Percentiles rank a stretch among this genome's conserved stretches.
Conservation (phyloP, 2,888 invertebrate genomes). For the Cinara cedri region DNA sequence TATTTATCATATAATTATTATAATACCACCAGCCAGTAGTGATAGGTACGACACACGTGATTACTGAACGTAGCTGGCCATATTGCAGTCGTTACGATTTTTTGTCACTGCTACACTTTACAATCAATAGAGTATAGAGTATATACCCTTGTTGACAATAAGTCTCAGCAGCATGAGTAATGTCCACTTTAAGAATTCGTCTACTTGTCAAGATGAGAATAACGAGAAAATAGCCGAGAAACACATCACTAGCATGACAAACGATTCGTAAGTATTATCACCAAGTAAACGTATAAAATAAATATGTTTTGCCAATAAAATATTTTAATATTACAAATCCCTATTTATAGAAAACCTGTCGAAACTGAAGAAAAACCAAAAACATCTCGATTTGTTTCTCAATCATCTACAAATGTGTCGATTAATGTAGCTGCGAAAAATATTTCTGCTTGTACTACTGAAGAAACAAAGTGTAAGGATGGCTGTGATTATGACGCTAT, state of each 20-base stretch:
- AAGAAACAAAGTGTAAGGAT: constrained; percentile 39
- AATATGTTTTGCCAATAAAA: too few species aligned
- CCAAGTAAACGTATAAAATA: background rate
- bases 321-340: too few species aligned
- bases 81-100: too few species aligned
- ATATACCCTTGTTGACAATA: too few species aligned
- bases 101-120: too few species aligned
- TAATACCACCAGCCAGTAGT: too few species aligned
- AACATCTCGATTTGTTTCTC: constrained; percentile 24
- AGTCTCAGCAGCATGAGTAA: constrained; percentile 51
- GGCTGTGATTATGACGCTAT: background rate
- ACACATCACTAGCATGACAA: constrained; percentile 34
- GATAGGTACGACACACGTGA: too few species aligned
- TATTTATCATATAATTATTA: too few species aligned
- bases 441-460: constrained; percentile 7
- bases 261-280: constrained; percentile 23
- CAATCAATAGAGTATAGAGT: too few species aligned
- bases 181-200: constrained; percentile 48
- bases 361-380: constrained; percentile 48
- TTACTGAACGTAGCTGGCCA: too few species aligned
- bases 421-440: constrained; percentile 12
- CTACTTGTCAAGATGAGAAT: constrained; percentile 50
- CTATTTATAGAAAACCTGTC: constrained; percentile 16
- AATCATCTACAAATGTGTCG: constrained; percentile 7
- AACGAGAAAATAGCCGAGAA: constrained; percentile 50